Base-by-base conservation (phyloP, 2,113 vertebrate species). In the Aegotheles bennettii region DNA sequence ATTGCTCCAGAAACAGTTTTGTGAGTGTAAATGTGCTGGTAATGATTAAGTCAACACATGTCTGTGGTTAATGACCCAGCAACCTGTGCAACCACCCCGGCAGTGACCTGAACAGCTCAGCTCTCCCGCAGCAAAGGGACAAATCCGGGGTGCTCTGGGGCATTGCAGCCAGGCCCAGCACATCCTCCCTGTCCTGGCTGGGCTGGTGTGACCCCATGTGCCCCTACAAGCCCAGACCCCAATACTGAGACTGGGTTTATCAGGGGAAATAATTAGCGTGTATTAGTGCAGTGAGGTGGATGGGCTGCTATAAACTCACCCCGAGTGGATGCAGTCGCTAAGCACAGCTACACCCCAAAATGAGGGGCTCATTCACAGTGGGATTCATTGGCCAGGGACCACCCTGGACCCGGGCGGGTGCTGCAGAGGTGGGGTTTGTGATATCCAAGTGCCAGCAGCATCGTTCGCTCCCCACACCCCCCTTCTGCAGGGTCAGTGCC, bases 391-490 rank as follows among this genome's bases (percentile, higher is more conserved):
- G 50, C 21, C 57, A 10, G 48, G 29, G 28, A 2, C 4, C 11
- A 16, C 24, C 8, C 47, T 2, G 11, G 5, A 24, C 35, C 38
- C 2, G 2, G 26, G 28, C 53, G 11, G 50, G 21, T 7, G 0
- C 40, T 11, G 5, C 20, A 10, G 36, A 15, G 54, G 28, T 11
- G 33, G 20, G 13, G 19, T 42, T 11, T 6, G 47, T 61, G 53
- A 1, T 13, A 13, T 1, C n/a, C 28, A 8, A 29, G 61, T 3
- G 45, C 60, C 24, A 33, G 68, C 43, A 33, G n/a, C 47, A 16
- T 4, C 5, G 0, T 10, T 48, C 0, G 2, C 17, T 57, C 59
- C 42, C 64, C 6, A 1, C n/a, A 24, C 0, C 7, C 3, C 36
- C 59, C 1, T 24, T 48, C 42, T 0, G 0, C n/a, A 6, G 13